A percentile compares a stretch with the other conserved stretches of the same genome.
phyloP scores from a whole-genome alignment of 2,888 invertebrate genomes.

The Ectemnius lituratus region DNA sequence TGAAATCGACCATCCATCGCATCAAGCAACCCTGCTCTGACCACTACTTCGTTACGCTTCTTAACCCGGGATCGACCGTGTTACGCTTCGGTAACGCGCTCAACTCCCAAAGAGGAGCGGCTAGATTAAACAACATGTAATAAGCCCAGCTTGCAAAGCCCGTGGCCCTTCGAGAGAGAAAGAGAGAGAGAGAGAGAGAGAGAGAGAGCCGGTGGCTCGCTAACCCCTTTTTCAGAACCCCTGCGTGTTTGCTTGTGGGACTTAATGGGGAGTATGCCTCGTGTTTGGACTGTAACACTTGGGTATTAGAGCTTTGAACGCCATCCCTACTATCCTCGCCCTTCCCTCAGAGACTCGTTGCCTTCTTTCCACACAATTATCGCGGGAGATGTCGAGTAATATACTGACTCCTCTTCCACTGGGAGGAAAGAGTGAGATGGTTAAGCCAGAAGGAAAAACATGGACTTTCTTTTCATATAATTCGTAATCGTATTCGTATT shows the following conservation, averaged over 20 bases:
- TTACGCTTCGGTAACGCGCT: slow-evolving; percentile 3
- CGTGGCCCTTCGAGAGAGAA: background rate
- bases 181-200: background rate
- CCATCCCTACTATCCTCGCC: too few species aligned
- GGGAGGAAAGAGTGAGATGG: background rate
- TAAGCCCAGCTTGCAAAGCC: background rate
- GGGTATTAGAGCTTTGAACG: background rate
- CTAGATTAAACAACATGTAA: slow-evolving; percentile 6
- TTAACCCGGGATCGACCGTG: background rate
- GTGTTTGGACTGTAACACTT: slow-evolving; percentile 1
- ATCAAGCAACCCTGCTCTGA: too few species aligned
- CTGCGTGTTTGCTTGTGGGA: background rate
- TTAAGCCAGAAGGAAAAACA: background rate
- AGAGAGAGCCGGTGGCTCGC: background rate
- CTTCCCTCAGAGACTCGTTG: too few species aligned
- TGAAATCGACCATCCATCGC: too few species aligned
- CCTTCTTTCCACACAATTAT: too few species aligned
- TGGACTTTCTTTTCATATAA: background rate
- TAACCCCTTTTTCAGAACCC: background rate
- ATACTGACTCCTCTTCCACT: too few species aligned
- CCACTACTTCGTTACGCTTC: background rate
- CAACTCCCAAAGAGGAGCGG: background rate
- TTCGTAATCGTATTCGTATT: background rate
- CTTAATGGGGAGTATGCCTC: background rate
- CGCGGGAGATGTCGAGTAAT: too few species aligned